Evolutionary conservation across 2,113 vertebrate genomes (phyloP), one percentile per base, ranked within the genome.

Genomic region (Heterotilapia buettikoferi): DNA sequence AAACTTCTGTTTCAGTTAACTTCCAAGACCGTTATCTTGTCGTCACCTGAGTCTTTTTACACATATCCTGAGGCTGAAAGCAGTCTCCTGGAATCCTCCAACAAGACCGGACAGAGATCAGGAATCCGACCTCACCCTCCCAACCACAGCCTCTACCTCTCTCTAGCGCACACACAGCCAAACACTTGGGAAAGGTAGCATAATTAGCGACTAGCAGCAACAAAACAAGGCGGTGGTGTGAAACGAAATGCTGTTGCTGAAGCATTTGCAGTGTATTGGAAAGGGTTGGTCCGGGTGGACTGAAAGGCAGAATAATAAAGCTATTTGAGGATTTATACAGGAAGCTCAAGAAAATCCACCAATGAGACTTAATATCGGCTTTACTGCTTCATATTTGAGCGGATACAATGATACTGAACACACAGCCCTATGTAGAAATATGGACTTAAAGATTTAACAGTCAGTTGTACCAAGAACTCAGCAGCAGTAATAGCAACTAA

Each of bases 91-190:
- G 96, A 97, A 95, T 97, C 96, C 93, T 95, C n/a, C 86, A 89
- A 96, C 96, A 97, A 96, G 96, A 97, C 96, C 90, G 61, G 81
- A 97, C 96, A 97, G 88, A 89, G 94, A 90, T 89, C 94, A 95
- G 95, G 96, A 97, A 96, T 97, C 91, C 90, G 88, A 79, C 92
- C 88, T 92, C 91, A 86, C 95, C 90, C 90, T 88, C 29, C 61
- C 68, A 86, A 81, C 79, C 83, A 68, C 92, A 85, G 71, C 68
- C 47, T 82, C 61, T 57, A 21, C 61, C 61, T 52, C 7, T 73
- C 26, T 6, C 3, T 50, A 57, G 9, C 19, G 6, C 84, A 83
- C 38, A 54, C 45, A 61, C 73, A 84, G 56, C 7, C 47, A 11
- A 11, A 14, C 8, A 79, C 45, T 24, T 1, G 9, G 16, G 9